These are phyloP conservation scores for Nasonia longicornis DNA, from an alignment of 1,140 invertebrate genomes.

Conservation along the genomic window DNA sequence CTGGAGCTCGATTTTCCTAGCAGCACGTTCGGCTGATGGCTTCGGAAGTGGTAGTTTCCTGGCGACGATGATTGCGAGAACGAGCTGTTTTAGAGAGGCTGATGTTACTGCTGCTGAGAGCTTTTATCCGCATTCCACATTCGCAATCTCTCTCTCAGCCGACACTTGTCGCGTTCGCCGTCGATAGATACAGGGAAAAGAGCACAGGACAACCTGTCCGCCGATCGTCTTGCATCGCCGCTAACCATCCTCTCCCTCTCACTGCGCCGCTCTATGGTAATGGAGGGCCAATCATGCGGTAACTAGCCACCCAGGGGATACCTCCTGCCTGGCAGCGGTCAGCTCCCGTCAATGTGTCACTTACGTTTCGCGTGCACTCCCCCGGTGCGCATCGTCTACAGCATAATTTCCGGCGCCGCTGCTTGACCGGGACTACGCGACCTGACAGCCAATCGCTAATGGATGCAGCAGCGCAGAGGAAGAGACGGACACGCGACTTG, in stretches of 20 bases:
- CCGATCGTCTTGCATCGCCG: conserved; percentile 47
- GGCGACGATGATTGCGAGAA: conserved; percentile 1
- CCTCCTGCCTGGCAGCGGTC: conserved; percentile 64
- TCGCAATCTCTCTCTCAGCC: too few relatives aligned
- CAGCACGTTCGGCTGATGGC: not conserved
- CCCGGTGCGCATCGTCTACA: conserved; percentile 54
- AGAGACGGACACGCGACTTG: conserved; percentile 21
- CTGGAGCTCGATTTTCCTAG: not conserved
- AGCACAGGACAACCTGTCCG: not conserved
- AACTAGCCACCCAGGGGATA: conserved; percentile 66
- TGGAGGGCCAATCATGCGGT: conserved; percentile 70
- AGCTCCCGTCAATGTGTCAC: conserved; percentile 70
- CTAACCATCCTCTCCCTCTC: conserved; percentile 48
- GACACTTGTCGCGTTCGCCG: too few relatives aligned
- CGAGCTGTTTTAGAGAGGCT: not conserved
- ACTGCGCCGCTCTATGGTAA: conserved; percentile 65
- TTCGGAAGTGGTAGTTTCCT: not conserved
- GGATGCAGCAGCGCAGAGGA: conserved; percentile 39
- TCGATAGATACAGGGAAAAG: too few relatives aligned
- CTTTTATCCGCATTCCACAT: not conserved
- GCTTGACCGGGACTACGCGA: conserved; percentile 51
- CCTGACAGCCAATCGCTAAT: conserved; percentile 56
- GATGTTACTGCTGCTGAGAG: not conserved
- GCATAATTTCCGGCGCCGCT: conserved; percentile 34
- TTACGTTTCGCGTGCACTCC: conserved; percentile 61